Base-by-base conservation (phyloP, 2,797 vertebrate genomes). In the Gymnothorax javanicus region DNA sequence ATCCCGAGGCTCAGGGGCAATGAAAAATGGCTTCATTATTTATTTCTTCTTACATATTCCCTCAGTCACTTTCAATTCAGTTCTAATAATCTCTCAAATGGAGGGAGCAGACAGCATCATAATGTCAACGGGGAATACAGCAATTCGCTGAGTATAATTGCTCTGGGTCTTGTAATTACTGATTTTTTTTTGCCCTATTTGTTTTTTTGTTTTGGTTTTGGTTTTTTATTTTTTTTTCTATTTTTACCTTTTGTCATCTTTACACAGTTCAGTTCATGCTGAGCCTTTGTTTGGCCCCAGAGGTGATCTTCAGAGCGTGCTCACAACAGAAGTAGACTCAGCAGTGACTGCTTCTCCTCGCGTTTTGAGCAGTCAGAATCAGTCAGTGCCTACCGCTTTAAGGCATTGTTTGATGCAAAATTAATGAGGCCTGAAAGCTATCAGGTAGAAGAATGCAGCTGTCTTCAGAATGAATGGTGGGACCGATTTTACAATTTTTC, bases 101-200 rank as follows among this genome's bases (percentile, higher is more conserved):
- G 83, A 69, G 79, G 13, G 84, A 85, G 83, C 85, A 88, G 88
- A 75, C 73, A 85, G 88, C 73, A 88, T 88, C 88, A 43, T 89
- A 90, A 91, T 88, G 84, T 86, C 87, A 87, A 77, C 33, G 84
- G 67, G 77, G 88, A 90, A 91, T 91, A 91, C 89, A 90, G 90
- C 88, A 90, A 85, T 27, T 90, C 81, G 87, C 69, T 82, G 85
- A 82, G 75, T 85, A 75, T 92, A 90, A 91, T 90, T 90, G 88
- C 88, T 86, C 60, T 81, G 83, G 87, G 87, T 83, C 83, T 87
- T 79, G 84, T 87, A 58, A 25, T 88, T 90, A 87, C 33, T 87
- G 9, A 69, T 50, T 52, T 50, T 3, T 17, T 52, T 75, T 75
- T 11, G 33, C 33, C 33, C 33, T 50, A 13, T 15, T 33, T 73